Conservation (phyloP, 2,888 invertebrate genomes). For the Nebria brevicollis region DNA sequence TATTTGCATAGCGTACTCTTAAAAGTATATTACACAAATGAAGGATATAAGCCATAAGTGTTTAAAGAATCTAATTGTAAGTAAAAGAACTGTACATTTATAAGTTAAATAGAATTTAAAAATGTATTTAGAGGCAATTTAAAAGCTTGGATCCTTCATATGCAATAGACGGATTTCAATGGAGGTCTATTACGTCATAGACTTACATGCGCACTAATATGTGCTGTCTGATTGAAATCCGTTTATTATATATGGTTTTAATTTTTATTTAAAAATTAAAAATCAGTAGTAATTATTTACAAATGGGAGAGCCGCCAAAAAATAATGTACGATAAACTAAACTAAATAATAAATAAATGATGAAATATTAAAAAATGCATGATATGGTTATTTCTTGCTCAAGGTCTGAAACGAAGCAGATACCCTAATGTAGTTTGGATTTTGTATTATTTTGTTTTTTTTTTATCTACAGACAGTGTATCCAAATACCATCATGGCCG, state of each 20-base stretch:
- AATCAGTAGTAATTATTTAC: constrained; percentile 7
- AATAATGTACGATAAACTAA: not conserved
- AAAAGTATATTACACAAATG: not conserved
- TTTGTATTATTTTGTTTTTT: constrained; percentile 40
- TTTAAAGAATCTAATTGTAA: not conserved
- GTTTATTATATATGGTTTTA: not conserved
- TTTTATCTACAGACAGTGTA: constrained; percentile 43
- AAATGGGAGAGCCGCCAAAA: not conserved
- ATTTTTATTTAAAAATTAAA: constrained; percentile 2
- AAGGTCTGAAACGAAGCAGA: constrained; percentile 39
- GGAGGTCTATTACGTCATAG: not conserved
- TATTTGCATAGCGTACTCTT: constrained; percentile 1
- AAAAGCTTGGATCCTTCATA: not conserved
- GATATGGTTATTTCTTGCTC: constrained; percentile 24
- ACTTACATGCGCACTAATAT: not conserved
- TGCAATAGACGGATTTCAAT: not conserved
- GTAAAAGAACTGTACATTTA: too few species aligned
- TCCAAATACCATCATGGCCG: constrained; percentile 46
- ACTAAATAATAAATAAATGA: constrained; percentile 14
- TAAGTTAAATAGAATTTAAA: too few species aligned
- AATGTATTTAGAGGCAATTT: too few species aligned
- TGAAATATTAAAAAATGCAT: constrained; percentile 28
- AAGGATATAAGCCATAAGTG: not conserved
- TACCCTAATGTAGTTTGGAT: constrained; percentile 46
- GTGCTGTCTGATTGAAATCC: not conserved